Evolutionary conservation across 2,113 vertebrate genomes (phyloP).

Genomic region (Himantopus leucocephalus): DNA sequence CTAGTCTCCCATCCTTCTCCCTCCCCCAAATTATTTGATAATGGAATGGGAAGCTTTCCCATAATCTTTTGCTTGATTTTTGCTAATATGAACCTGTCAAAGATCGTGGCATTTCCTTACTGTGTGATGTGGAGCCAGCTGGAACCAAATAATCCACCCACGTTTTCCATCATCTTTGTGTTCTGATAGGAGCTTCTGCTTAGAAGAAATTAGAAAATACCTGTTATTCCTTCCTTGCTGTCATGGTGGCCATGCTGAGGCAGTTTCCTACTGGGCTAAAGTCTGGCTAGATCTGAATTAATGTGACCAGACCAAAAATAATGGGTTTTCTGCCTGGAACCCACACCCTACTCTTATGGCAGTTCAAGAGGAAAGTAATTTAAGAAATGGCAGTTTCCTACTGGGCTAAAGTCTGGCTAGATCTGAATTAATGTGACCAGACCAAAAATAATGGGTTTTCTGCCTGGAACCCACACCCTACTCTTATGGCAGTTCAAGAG

Average conservation of each 20-base stretch:
- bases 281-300: background rate
- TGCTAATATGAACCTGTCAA: conserved; percentile 61
- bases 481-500: background rate
- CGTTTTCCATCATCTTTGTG: conserved; percentile 30
- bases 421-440: background rate
- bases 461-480: background rate
- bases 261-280: background rate
- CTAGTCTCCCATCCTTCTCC: conserved; percentile 35
- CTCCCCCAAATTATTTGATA: conserved; percentile 62
- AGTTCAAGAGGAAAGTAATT: background rate
- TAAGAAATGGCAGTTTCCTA: background rate
- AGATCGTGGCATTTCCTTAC: conserved; percentile 35
- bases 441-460: conserved; percentile 11
- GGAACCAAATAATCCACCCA: conserved; percentile 51
- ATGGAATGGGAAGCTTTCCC: conserved; percentile 58
- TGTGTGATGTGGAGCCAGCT: conserved; percentile 58
- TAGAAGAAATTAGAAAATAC: conserved; percentile 30
- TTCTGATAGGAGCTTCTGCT: conserved; percentile 36
- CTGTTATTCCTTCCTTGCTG: conserved; percentile 24
- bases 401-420: background rate
- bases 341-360: background rate
- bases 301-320: background rate
- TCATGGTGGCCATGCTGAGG: background rate
- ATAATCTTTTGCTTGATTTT: conserved; percentile 58
- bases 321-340: conserved; percentile 14